phyloP scores from a whole-genome alignment of 2,888 invertebrate genomes.

The Diloba caeruleocephala region DNA sequence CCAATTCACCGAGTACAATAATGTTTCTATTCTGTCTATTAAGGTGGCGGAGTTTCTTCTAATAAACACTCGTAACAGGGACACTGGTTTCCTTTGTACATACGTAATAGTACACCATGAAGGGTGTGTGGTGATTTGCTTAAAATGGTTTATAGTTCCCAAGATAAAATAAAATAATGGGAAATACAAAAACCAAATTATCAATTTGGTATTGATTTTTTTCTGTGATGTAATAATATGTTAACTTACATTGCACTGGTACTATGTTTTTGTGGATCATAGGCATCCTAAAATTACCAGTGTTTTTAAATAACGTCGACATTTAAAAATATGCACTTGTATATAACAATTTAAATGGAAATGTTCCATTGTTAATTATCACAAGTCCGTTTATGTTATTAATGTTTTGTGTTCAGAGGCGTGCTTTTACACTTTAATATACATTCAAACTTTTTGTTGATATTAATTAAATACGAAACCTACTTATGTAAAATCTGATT shows the following conservation, averaged over 20 bases:
- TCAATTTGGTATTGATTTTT: slow-evolving; percentile 29
- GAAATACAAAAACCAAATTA: slow-evolving; percentile 47
- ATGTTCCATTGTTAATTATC: slow-evolving; percentile 20
- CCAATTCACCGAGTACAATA: slow-evolving; percentile 68
- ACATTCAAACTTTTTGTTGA: too few species aligned
- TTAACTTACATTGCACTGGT: slow-evolving; percentile 20
- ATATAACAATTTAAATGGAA: slow-evolving; percentile 49
- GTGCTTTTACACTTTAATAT: slow-evolving; percentile 22
- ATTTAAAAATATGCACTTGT: slow-evolving; percentile 48
- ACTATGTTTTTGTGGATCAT: slow-evolving; percentile 17
- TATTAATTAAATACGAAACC: too few species aligned
- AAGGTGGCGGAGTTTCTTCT: slow-evolving; percentile 85
- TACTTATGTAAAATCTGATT: too few species aligned
- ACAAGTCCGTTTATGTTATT: slow-evolving; percentile 8
- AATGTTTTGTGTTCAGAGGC: slow-evolving; percentile 18
- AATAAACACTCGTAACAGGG: slow-evolving; percentile 80
- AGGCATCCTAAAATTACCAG: slow-evolving; percentile 20
- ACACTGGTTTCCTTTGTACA: slow-evolving; percentile 79
- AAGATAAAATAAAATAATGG: slow-evolving; percentile 50
- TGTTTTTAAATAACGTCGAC: slow-evolving; percentile 39
- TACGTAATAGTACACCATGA: slow-evolving; percentile 64
- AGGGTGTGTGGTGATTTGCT: slow-evolving; percentile 74
- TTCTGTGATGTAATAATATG: slow-evolving; percentile 40
- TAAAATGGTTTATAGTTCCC: slow-evolving; percentile 64
- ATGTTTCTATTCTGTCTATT: slow-evolving; percentile 77